phyloP scores from a whole-genome alignment of 1,140 invertebrate species.

The Drosophila athabasca region DNA sequence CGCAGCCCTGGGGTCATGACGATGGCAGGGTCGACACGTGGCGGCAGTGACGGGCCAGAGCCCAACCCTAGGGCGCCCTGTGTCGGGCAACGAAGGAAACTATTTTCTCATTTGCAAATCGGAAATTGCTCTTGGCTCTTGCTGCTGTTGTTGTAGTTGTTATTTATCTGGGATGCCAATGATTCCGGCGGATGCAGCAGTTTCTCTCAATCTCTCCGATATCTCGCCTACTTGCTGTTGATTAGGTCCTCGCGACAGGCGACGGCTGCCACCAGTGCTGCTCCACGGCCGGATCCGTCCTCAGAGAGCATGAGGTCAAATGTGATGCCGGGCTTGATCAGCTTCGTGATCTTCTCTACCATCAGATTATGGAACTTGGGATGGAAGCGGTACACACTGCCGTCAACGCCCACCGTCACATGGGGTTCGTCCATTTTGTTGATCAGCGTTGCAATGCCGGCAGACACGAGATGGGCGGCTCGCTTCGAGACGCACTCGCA shows the following conservation, averaged over 20 bases:
- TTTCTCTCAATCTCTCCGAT: slow-evolving; percentile 11
- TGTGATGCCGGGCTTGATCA: slow-evolving; percentile 89
- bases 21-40: slow-evolving; percentile 2
- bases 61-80: slow-evolving; percentile 8
- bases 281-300: slow-evolving; percentile 98
- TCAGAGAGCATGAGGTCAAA: slow-evolving; percentile 99
- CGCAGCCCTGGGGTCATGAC: too few species aligned
- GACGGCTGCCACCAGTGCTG: slow-evolving; percentile 98
- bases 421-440: slow-evolving; percentile 95
- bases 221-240: slow-evolving; percentile 53
- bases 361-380: slow-evolving; percentile 99
- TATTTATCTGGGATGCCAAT: too few species aligned
- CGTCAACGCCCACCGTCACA: slow-evolving; percentile 98
- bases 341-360: slow-evolving; percentile 94
- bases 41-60: slow-evolving; percentile 7
- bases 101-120: slow-evolving; percentile 32
- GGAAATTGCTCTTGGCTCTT: slow-evolving; percentile 13
- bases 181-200: background rate
- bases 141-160: slow-evolving; percentile 1
- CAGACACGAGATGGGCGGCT: slow-evolving; percentile 96
- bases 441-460: slow-evolving; percentile 92
- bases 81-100: slow-evolving; percentile 32
- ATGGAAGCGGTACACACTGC: slow-evolving; percentile 99
- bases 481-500: slow-evolving; percentile 96
- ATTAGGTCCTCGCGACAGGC: slow-evolving; percentile 85